Conservation (phyloP, 2,113 vertebrate genomes). For the Zosterops borbonicus region DNA sequence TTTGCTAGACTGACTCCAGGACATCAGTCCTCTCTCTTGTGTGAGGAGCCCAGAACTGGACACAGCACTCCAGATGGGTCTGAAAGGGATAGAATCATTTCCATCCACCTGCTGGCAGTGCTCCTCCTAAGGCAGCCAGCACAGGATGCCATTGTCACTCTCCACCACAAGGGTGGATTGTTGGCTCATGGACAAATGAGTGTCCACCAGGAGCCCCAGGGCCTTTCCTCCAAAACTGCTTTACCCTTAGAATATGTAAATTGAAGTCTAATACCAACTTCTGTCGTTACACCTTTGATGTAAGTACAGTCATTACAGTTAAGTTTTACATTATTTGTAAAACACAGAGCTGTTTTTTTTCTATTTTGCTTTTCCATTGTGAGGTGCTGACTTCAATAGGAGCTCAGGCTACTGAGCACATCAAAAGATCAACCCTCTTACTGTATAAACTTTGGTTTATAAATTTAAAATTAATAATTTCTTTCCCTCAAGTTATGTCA, state of each 20-base stretch:
- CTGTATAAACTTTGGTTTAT: constrained; percentile 57
- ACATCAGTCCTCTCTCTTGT: neutral
- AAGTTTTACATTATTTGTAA: neutral
- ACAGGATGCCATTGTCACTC: neutral
- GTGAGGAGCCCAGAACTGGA: neutral
- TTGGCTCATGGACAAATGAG: fast-evolving
- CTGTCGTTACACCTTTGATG: neutral
- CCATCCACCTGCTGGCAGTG: neutral
- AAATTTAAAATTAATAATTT: constrained; percentile 34
- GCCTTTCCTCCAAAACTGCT: neutral
- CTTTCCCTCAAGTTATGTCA: constrained; percentile 34
- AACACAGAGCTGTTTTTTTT: neutral
- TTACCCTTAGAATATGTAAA: neutral
- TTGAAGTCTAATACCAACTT: neutral
- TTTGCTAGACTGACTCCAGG: neutral
- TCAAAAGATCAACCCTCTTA: constrained; percentile 34
- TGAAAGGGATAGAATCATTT: neutral
- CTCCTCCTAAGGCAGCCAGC: neutral
- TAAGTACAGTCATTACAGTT: neutral
- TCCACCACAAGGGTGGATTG: fast-evolving
- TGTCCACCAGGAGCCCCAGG: neutral
- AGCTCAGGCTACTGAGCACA: neutral
- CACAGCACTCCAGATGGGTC: neutral
- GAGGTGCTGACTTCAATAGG: neutral
- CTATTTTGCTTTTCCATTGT: neutral